phyloP scores from a whole-genome alignment of 2,797 vertebrate species.

The Enteromius anoplus region DNA sequence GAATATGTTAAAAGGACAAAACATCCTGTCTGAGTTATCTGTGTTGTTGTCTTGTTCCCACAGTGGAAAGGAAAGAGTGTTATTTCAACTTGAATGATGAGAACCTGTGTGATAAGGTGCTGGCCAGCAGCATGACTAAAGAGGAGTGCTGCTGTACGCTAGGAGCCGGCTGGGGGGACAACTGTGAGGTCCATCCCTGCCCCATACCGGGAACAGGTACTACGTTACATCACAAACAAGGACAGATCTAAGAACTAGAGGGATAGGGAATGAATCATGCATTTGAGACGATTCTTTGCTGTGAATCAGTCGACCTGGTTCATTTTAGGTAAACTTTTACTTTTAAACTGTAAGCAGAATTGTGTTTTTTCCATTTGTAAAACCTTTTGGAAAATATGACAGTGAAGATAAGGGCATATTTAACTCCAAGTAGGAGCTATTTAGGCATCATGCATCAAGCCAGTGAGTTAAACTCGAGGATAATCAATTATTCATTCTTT shows the following conservation, averaged over 20 bases:
- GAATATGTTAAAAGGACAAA: not conserved
- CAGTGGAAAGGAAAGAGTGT: slow-evolving; percentile 90
- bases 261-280: not conserved
- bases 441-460: not conserved
- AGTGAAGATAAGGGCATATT: not conserved
- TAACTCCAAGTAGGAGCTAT: not conserved
- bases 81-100: slow-evolving; percentile 92
- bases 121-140: slow-evolving; percentile 91
- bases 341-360: not conserved
- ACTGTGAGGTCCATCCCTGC: slow-evolving; percentile 96
- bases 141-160: slow-evolving; percentile 97
- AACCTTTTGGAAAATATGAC: not conserved
- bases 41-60: slow-evolving; percentile 10
- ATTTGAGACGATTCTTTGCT: not conserved
- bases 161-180: slow-evolving; percentile 96
- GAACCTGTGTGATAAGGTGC: slow-evolving; percentile 94
- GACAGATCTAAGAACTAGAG: not conserved
- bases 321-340: not conserved
- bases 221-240: not conserved
- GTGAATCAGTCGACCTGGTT: not conserved
- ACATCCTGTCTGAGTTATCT: not conserved
- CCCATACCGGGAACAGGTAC: slow-evolving; percentile 89
- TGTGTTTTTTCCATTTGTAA: not conserved
- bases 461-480: not conserved
- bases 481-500: not conserved